Evolutionary conservation across 2,113 vertebrate species (phyloP), one percentile per base, ranked within the genome.

Genomic region (Macquaria australasica): DNA sequence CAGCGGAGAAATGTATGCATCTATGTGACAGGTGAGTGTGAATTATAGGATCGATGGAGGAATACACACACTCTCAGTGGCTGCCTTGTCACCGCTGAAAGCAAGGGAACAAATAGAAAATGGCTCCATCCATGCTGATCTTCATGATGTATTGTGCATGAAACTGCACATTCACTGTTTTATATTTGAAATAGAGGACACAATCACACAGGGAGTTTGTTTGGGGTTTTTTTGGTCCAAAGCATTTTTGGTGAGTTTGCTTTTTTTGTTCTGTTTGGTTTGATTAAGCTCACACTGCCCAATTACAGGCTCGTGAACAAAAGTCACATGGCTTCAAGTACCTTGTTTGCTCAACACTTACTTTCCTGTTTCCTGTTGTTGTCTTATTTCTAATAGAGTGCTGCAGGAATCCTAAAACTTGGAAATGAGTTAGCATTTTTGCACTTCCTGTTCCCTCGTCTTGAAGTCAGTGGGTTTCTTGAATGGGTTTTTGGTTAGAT

Each of bases 11-110:
- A 90, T 77, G 77, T 73, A 87, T 83, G 86, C 89, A 77, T 77
- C 50, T 41, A 10, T 66, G 77, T 87, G 86, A 82, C 89, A 88
- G 83, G 82, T 87, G 84, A 84, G 66, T 64, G 73, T 89, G 87
- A 92, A 86, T 89, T 84, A 91, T 72, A 59, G 39, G 66, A 85
- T 84, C 34, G 11, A 84, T 84, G 70, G 59, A 63, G 77, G 64
- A 76, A 69, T 31, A 68, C 60, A 76, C 76, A 74, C 70, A 21
- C 45, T 45, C 56, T 71, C 77, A n/a, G 67, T 50, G 45, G 71
- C 78, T 76, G 81, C 81, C 31, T 68, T 0, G 81, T 84, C 71
- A 56, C 16, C 11, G n/a, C 68, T 20, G 83, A 86, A 82, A 82
- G 82, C 21, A 71, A 81, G 68, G 48, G 53, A 90, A 89, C 72